Evolutionary conservation across 2,888 invertebrate genomes (phyloP).

Genomic region (Pachydiplax longipennis): DNA sequence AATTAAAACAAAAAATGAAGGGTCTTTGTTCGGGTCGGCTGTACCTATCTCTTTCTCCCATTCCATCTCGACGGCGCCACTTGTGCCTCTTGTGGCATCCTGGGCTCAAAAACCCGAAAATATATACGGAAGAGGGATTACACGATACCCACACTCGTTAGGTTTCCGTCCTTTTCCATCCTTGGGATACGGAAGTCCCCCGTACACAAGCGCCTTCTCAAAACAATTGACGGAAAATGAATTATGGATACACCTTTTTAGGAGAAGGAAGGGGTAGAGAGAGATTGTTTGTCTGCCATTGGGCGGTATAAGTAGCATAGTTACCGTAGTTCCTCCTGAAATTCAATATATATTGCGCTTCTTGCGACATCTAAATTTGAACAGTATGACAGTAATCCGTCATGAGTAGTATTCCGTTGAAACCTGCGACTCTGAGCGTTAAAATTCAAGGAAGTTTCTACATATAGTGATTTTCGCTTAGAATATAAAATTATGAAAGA

Average conservation of each 20-base stretch:
- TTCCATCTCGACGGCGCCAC: neutral
- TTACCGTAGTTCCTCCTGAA: too few species aligned
- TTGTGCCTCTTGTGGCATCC: neutral
- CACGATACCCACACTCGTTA: too few species aligned
- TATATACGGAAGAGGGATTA: neutral
- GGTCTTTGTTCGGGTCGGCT: neutral
- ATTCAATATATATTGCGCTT: too few species aligned
- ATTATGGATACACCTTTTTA: neutral
- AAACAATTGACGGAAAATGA: conserved; percentile 1
- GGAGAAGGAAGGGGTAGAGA: neutral
- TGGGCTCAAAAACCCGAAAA: neutral
- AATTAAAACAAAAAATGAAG: neutral
- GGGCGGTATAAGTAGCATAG: too few species aligned
- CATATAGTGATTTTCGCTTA: too few species aligned
- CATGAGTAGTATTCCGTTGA: too few species aligned
- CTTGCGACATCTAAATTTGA: too few species aligned
- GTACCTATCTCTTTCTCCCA: neutral
- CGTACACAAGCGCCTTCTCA: neutral
- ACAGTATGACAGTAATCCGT: too few species aligned
- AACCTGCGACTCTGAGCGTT: too few species aligned
- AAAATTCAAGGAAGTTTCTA: too few species aligned
- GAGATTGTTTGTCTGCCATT: neutral
- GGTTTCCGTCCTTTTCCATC: neutral
- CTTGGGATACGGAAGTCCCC: neutral
- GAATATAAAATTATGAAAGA: too few species aligned